phyloP scores from a whole-genome alignment of 2,888 invertebrate species.

The Diaphora mendica region DNA sequence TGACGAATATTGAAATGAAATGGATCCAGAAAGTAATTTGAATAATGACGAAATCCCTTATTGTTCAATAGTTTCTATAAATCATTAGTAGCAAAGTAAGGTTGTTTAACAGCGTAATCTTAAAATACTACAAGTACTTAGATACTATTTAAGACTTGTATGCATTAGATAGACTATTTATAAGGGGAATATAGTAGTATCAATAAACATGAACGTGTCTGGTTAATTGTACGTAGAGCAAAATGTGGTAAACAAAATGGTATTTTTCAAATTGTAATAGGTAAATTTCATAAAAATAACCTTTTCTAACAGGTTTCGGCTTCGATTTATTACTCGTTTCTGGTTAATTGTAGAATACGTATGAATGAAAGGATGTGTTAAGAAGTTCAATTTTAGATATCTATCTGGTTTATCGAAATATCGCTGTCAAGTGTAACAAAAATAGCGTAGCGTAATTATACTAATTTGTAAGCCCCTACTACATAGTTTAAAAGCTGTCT shows the following conservation, averaged over 20 bases:
- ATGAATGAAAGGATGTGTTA: neutral
- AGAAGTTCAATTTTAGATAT: neutral
- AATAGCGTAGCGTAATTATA: neutral
- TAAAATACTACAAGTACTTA: neutral
- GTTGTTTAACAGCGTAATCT: neutral
- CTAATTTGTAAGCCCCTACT: neutral
- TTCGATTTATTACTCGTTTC: neutral
- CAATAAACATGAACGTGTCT: conserved; percentile 14
- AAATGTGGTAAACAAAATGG: neutral
- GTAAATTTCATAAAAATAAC: neutral
- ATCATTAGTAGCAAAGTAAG: neutral
- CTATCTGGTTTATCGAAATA: neutral
- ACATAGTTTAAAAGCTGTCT: neutral
- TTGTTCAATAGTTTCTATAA: no score
- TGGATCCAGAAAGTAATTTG: neutral
- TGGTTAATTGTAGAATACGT: neutral
- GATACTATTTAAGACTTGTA: neutral
- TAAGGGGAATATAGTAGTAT: neutral
- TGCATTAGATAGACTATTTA: neutral
- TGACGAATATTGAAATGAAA: neutral
- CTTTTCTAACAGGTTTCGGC: neutral
- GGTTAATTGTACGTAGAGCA: conserved; percentile 8
- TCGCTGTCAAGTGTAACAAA: neutral
- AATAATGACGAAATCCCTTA: no score
- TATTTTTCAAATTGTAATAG: neutral